Base-by-base conservation (phyloP, 2,888 invertebrate genomes). In the Chalcis sispes region DNA sequence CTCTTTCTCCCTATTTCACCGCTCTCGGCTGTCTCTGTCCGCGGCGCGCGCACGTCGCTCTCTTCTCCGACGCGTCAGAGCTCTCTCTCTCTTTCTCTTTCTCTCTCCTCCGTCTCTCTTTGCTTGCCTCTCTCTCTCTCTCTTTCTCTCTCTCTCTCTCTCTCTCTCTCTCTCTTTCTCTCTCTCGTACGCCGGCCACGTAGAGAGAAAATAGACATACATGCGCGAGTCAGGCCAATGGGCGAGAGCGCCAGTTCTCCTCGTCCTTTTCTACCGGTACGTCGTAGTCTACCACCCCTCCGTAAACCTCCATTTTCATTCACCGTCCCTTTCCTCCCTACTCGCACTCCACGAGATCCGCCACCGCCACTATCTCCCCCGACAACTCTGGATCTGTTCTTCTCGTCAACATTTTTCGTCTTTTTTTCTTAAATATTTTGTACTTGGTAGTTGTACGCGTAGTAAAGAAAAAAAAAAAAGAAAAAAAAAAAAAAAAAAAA, bases 141-240 rank as follows among this genome's bases (percentile, higher is more conserved):
- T 58, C 32, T 32, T 15, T 32, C 58, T 58, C 32, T n/a, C n/a
- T n/a, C n/a, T n/a, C n/a, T 58, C 56, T n/a, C 56, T 58, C 56
- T 58, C 56, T n/a, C 56, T 58, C 56, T 32, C 29, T 29, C 32
- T 32, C n/a, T 58, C 32, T 32, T 15, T 32, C 58, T 58, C 32
- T n/a, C n/a, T n/a, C n/a, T n/a, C n/a, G n/a, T n/a, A n/a, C n/a
- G n/a, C n/a, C 32, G 4, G 7, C 5, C 1, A 18, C 13, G 58
- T 27, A 58, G 36, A 36, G 36, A n/a, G n/a, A n/a, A n/a, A n/a
- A n/a, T n/a, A n/a, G n/a, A n/a, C n/a, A n/a, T 36, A 36, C 5
- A 7, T 10, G 36, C 5, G 36, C 36, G 4, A 10, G 5, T 36
- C 5, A 7, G 36, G 13, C 46, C 46, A 46, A 46, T 46, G n/a